Evolutionary conservation across 2,888 invertebrate genomes (phyloP).

Genomic region (Tromatobia lineatoria): DNA sequence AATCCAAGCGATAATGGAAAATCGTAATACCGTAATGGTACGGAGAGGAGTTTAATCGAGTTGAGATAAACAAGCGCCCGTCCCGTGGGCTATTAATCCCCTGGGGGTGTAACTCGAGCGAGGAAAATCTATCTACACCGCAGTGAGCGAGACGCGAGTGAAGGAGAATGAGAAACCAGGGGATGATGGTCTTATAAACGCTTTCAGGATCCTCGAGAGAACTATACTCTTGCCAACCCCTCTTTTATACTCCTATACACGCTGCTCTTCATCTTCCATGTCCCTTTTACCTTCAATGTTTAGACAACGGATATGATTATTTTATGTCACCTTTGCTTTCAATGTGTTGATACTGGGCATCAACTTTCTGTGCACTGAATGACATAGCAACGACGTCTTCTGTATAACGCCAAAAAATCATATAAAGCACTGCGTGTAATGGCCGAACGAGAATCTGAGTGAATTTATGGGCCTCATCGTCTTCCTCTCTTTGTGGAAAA

Average conservation of each 20-base stretch:
- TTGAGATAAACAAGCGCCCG: slow-evolving; percentile 66
- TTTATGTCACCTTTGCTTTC: slow-evolving; percentile 35
- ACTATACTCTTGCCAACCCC: not conserved
- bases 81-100: slow-evolving; percentile 66
- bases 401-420: not conserved
- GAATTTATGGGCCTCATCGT: not conserved
- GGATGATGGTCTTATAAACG: slow-evolving; percentile 63
- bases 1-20: slow-evolving; percentile 47
- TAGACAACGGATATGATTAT: slow-evolving; percentile 25
- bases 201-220: slow-evolving; percentile 46
- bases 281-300: not conserved
- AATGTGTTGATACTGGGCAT: not conserved
- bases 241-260: not conserved
- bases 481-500: not conserved
- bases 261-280: not conserved
- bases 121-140: slow-evolving; percentile 61
- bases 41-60: slow-evolving; percentile 57
- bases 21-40: slow-evolving; percentile 52
- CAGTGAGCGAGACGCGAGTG: slow-evolving; percentile 29
- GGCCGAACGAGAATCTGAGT: not conserved
- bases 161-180: slow-evolving; percentile 26
- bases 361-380: not conserved
- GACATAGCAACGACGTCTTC: not conserved
- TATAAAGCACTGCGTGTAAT: slow-evolving; percentile 12
- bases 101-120: slow-evolving; percentile 48